Evolutionary conservation across 2,113 vertebrate genomes (phyloP).

Genomic region (Callospermophilus lateralis): DNA sequence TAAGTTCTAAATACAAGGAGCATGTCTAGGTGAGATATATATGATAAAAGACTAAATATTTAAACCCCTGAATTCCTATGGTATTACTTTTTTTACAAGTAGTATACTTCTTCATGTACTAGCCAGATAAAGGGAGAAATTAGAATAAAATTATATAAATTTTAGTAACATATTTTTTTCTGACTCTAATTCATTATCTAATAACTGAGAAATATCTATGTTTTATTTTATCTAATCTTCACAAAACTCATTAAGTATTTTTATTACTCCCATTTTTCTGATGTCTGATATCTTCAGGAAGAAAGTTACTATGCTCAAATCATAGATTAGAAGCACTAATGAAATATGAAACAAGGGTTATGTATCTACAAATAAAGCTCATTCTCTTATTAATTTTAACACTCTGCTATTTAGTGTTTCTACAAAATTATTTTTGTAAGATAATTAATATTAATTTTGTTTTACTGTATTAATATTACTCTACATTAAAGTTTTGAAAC

Average conservation of each 20-base stretch:
- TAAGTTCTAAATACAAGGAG: neutral
- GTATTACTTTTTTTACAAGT: neutral
- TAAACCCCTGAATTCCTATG: too few species aligned
- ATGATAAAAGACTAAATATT: neutral
- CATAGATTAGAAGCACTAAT: neutral
- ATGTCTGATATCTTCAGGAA: neutral
- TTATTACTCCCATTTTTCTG: neutral
- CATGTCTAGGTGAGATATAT: neutral
- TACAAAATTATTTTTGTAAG: neutral
- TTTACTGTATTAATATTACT: neutral
- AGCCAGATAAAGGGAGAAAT: neutral
- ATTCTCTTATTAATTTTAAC: neutral
- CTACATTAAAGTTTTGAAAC: neutral
- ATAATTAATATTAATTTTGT: neutral
- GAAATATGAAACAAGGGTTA: neutral
- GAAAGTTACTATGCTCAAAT: neutral
- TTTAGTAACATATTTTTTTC: neutral
- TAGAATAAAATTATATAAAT: neutral
- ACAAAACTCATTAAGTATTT: neutral
- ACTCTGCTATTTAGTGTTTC: neutral
- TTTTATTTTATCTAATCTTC: neutral
- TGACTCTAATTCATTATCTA: neutral
- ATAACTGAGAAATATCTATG: neutral
- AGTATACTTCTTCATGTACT: neutral
- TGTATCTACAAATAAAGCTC: neutral